Evolutionary conservation across 2,113 vertebrate species (phyloP), one percentile per base, ranked within the genome.

Genomic region (Ictalurus furcatus): DNA sequence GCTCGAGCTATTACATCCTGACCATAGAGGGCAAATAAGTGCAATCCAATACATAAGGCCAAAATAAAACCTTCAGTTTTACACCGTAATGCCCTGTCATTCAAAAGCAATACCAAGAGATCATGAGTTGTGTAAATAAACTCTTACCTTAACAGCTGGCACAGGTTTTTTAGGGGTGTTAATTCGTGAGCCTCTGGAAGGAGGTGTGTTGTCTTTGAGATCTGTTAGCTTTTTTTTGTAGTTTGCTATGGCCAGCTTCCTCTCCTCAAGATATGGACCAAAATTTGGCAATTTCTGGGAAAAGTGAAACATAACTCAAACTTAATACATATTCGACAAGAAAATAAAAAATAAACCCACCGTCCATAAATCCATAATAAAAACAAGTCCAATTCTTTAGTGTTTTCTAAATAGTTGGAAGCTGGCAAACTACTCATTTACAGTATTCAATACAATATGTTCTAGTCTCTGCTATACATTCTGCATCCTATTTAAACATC

Each of bases 1-100:
- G 97, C 96, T 96, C 96, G 96, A 90, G 97, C 98, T 94, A 99
- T 98, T 91, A 99, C 95, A 92, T 98, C 98, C 98, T 98, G 90
- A 54, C 86, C 83, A 28, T 25, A 79, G 48, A 87, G 48, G 56
- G 85, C 84, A 86, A 86, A 89, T 21, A 14, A 67, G 61, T 58
- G 83, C 74, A 59, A 85, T 28, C 13, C 37, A 61, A 63, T 19
- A 85, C 89, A 67, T 84, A 65, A 34, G 48, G 71, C n/a, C 19
- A 79, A 88, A 65, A 88, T 30, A 81, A 79, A 84, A 58, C 23
- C 44, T 65, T 52, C 9, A n/a, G 44, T 40, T 44, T 21, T 69
- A 61, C 73, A 85, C 30, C 0, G 21, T 81, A 30, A 63, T 87
- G 34, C 34, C 58, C 63, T 83, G 56, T 40, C 58, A 61, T 83